Conservation (phyloP, 2,113 vertebrate genomes). For the Zosterops lateralis region DNA sequence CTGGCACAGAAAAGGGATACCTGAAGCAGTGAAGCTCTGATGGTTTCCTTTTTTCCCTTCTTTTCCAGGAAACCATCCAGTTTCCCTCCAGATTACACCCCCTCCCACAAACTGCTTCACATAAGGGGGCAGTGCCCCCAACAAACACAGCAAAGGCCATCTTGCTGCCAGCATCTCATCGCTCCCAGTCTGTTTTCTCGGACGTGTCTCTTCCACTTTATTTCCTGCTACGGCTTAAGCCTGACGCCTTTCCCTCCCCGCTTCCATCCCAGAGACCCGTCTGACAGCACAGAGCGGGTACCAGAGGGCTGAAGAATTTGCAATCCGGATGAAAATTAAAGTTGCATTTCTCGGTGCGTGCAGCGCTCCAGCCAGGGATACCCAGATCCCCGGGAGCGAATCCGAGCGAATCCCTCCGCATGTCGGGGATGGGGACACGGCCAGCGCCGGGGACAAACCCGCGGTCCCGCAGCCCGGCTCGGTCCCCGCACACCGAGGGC, state of each 20-base stretch:
- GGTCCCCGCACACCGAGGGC: not conserved
- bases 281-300: not conserved
- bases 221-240: not conserved
- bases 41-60: accelerated
- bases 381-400: not conserved
- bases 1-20: not conserved
- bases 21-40: not conserved
- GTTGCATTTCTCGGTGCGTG: not conserved
- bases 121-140: not conserved
- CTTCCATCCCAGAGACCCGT: not conserved
- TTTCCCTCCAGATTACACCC: not conserved
- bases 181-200: not conserved
- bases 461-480: not conserved
- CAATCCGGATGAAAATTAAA: not conserved
- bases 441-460: not conserved
- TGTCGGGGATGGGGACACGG: not conserved
- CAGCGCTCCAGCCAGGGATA: not conserved
- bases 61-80: not conserved
- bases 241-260: not conserved
- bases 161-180: not conserved
- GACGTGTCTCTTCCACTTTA: not conserved
- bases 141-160: not conserved
- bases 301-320: not conserved
- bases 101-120: not conserved
- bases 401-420: not conserved